These are phyloP conservation scores for Falco cherrug DNA, from an alignment of 2,797 vertebrate genomes.

Conservation along the genomic window DNA sequence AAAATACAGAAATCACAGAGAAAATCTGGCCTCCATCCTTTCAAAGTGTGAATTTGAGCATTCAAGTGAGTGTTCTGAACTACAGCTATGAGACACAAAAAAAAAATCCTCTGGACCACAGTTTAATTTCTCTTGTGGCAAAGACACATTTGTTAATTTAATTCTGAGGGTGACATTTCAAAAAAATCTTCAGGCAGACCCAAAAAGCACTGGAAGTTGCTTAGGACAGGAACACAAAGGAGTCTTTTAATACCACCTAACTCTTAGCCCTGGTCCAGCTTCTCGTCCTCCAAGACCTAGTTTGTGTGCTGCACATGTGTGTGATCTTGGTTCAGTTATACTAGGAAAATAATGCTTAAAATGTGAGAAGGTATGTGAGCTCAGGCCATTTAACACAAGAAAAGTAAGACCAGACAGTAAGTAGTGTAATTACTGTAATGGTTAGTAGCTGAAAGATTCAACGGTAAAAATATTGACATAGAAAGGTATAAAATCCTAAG, in stretches of 20 bases:
- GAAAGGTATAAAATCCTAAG: background rate
- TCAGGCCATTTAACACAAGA: background rate
- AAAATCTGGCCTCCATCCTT: background rate
- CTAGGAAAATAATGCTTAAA: background rate
- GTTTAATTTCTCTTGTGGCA: background rate
- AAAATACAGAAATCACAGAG: background rate
- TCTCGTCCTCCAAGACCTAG: background rate
- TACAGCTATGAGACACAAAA: background rate
- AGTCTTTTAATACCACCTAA: background rate
- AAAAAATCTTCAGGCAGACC: background rate
- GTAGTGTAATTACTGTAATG: background rate
- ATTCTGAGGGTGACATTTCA: background rate
- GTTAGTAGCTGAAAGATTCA: background rate
- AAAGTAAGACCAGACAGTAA: background rate
- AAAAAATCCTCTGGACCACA: background rate
- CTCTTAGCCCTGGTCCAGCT: background rate
- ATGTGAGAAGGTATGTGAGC: background rate
- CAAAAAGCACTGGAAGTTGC: background rate
- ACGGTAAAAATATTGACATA: background rate
- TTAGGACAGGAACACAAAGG: background rate
- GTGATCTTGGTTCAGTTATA: background rate
- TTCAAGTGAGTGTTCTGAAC: background rate
- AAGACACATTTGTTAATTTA: background rate
- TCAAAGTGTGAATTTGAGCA: background rate
- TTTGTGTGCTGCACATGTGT: background rate